These are phyloP conservation scores for Slavum lentiscoides DNA, from an alignment of 2,888 invertebrate genomes.

Conservation along the genomic window DNA sequence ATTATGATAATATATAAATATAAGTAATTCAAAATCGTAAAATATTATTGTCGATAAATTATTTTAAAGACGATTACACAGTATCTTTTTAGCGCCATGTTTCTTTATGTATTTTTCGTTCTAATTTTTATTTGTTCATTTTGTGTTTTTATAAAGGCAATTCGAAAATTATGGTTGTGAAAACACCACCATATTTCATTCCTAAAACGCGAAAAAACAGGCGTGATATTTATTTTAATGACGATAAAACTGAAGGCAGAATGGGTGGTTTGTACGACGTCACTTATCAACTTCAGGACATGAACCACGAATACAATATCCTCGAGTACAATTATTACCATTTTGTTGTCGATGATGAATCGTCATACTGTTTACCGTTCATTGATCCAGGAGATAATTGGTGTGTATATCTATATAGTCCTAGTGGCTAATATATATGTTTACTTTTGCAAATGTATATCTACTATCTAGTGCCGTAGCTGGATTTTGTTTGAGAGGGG, in stretches of 20 bases:
- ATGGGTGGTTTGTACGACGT: not conserved
- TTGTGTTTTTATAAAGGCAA: not conserved
- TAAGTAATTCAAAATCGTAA: too few species aligned
- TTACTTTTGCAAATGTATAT: too few species aligned
- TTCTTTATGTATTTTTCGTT: not conserved
- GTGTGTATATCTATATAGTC: not conserved
- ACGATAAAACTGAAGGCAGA: conserved; percentile 8
- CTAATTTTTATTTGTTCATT: not conserved
- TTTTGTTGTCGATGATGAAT: conserved; percentile 34
- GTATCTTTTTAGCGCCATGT: not conserved
- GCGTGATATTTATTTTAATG: conserved; percentile 5
- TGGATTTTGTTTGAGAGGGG: too few species aligned
- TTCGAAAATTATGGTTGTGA: not conserved
- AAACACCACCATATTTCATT: not conserved
- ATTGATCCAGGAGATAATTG: conserved; percentile 11
- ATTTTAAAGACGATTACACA: too few species aligned
- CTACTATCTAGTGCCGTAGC: too few species aligned
- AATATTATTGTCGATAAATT: too few species aligned
- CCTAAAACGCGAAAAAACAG: not conserved
- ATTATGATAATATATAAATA: too few species aligned
- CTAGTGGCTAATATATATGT: not conserved
- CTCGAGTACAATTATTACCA: not conserved
- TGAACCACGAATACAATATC: not conserved
- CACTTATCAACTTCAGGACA: not conserved
- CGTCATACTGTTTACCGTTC: conserved; percentile 35